phyloP scores from a whole-genome alignment of 2,113 vertebrate species.

The Phasianus colchicus region DNA sequence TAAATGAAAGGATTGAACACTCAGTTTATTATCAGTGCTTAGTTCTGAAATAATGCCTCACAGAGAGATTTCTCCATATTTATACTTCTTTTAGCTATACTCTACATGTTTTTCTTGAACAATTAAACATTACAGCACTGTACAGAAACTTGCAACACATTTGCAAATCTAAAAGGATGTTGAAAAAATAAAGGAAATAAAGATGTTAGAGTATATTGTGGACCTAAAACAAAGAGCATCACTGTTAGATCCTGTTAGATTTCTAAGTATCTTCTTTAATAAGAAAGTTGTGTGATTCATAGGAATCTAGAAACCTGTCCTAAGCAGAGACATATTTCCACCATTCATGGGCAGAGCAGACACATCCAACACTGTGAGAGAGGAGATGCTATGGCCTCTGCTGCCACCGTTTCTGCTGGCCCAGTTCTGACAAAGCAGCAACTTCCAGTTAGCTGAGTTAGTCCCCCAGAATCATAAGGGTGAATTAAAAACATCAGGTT shows the following conservation, averaged over 20 bases:
- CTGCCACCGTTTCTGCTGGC: neutral
- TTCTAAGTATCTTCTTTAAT: slow-evolving; percentile 2
- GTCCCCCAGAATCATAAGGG: neutral
- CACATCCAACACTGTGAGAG: accelerated
- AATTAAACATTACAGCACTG: neutral
- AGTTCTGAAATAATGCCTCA: neutral
- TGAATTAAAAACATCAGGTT: neutral
- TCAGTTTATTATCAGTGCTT: neutral
- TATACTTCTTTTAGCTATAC: neutral
- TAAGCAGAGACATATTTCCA: accelerated
- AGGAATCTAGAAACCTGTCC: neutral
- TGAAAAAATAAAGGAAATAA: neutral
- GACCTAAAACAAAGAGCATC: slow-evolving; percentile 2
- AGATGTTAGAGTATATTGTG: neutral
- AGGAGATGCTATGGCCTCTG: neutral
- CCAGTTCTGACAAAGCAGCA: neutral
- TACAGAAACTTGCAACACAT: neutral
- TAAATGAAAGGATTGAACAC: neutral
- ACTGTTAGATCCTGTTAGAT: neutral
- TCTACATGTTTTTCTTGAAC: neutral
- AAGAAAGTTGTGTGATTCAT: neutral
- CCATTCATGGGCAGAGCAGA: neutral
- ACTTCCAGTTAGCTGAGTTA: neutral
- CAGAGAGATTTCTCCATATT: neutral
- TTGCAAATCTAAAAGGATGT: neutral